phyloP scores from a whole-genome alignment of 2,113 vertebrate species.

The Pseudopodoces humilis region DNA sequence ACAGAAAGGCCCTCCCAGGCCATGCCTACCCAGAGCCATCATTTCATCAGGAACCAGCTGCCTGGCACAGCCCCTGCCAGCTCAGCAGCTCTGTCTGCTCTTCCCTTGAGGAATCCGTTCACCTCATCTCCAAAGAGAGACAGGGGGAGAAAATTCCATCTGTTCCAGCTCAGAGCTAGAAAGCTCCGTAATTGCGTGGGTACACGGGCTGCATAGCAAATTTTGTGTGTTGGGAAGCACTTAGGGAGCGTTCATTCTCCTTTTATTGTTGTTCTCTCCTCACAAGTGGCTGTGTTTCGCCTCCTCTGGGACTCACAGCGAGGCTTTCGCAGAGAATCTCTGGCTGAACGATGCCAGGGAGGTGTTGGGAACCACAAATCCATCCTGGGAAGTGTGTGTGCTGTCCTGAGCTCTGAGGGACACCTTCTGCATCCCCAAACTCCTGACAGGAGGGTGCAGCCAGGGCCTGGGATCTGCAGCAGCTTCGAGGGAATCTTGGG shows the following conservation, averaged over 20 bases:
- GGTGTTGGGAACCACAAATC: constrained; percentile 19
- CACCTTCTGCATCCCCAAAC: accelerated
- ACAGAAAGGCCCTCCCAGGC: neutral
- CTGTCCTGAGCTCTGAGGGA: neutral
- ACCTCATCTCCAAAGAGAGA: constrained; percentile 70
- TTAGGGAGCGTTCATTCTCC: constrained; percentile 57
- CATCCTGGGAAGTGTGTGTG: neutral
- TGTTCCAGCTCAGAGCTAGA: constrained; percentile 61
- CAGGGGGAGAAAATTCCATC: constrained; percentile 53
- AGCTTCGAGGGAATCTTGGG: too few species aligned
- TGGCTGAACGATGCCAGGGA: constrained; percentile 16
- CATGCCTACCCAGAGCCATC: neutral
- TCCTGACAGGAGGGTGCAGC: neutral
- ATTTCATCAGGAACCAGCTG: constrained; percentile 39
- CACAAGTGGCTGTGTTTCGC: constrained; percentile 45
- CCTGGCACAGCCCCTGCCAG: constrained; percentile 44
- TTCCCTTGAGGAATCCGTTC: constrained; percentile 66
- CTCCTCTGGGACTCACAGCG: constrained; percentile 32
- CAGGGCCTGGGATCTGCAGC: accelerated
- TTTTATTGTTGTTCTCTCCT: constrained; percentile 65
- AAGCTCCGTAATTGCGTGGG: constrained; percentile 32
- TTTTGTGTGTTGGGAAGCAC: constrained; percentile 54
- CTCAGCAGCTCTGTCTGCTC: constrained; percentile 55
- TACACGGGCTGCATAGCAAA: constrained; percentile 57
- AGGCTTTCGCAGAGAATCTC: constrained; percentile 49